These are phyloP conservation scores for Oscheius sp. DNA, from an alignment of 2,888 invertebrate genomes.

Conservation along the genomic window DNA sequence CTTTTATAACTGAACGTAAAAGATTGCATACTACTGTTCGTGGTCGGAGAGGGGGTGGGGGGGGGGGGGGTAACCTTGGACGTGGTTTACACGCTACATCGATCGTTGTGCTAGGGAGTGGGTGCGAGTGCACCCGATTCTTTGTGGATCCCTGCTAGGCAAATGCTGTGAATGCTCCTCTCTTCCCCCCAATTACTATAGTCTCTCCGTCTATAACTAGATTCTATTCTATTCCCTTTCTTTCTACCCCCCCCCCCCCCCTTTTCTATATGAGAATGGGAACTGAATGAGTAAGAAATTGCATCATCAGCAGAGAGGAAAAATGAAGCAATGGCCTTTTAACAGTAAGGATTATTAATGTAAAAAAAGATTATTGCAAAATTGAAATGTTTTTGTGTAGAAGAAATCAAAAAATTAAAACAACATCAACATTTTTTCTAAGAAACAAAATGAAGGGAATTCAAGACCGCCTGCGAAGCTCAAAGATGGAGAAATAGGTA, in stretches of 20 bases:
- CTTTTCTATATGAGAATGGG: too few species aligned
- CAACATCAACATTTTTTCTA: too few species aligned
- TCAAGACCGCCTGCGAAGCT: too few species aligned
- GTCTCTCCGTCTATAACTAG: slow-evolving; percentile 16
- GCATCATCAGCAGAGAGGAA: too few species aligned
- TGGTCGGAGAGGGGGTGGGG: slow-evolving; percentile 13
- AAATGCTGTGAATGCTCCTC: slow-evolving; percentile 22
- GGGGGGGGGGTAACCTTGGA: slow-evolving; percentile 25
- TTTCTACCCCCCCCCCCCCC: background rate
- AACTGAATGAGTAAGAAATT: too few species aligned
- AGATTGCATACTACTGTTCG: slow-evolving; percentile 26
- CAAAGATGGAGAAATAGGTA: too few species aligned
- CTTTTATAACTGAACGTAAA: background rate
- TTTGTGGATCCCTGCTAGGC: slow-evolving; percentile 17
- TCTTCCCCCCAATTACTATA: slow-evolving; percentile 22
- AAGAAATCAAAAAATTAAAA: too few species aligned
- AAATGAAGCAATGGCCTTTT: too few species aligned
- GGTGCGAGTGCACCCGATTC: slow-evolving; percentile 28
- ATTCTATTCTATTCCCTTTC: background rate
- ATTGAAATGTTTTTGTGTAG: too few species aligned
- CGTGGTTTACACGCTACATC: slow-evolving; percentile 30
- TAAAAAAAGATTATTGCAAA: too few species aligned
- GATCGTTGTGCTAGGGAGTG: slow-evolving; percentile 24
- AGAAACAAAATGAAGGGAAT: too few species aligned
- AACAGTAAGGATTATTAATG: too few species aligned